Base-by-base conservation (phyloP, 2,797 vertebrate genomes). In the Catostomus latipinnis region DNA sequence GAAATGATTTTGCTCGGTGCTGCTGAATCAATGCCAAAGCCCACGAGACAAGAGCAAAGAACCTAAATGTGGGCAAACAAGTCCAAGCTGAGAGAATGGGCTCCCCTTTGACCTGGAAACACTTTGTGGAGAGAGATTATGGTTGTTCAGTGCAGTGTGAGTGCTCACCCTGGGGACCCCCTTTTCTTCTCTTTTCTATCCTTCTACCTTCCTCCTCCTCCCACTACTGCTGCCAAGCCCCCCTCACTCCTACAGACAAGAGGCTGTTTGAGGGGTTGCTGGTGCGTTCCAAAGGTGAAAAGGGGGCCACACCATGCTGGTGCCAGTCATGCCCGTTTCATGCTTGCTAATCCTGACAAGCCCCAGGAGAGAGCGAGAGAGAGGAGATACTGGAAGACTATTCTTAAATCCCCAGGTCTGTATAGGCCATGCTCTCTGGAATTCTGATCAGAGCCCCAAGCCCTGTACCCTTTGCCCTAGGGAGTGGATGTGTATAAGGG, bases 81-180 rank as follows among this genome's bases (percentile, higher is more conserved):
- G 81, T 66, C 82, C 76, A 12, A 74, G 66, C 78, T 53, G 86
- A 77, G 84, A 85, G 86, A 84, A 86, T 71, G 78, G 84, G 67
- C 78, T 92, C 92, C 90, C 92, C 94, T 92, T 91, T 93, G 93
- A 94, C 93, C 92, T 88, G 86, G 86, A 91, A 90, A 93, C 93
- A 91, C 90, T 92, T 91, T 90, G 92, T 89, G 89, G 89, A 90
- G 89, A 87, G 92, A 94, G 94, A 94, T 94, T 94, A 94, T 84
- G 91, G 93, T 93, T 94, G 94, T 94, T 93, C 89, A 92, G 88
- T 90, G 93, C 89, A 85, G 90, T 93, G 91, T 93, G 93, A 93
- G 90, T 86, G 86, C 89, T 94, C 93, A 94, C 86, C 88, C 93
- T 89, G 69, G 91, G 92, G 92, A 92, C 92, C 89, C 89, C 85